Evolutionary conservation across 1,140 invertebrate species (phyloP), one percentile per base, ranked within the genome.

Genomic region (Grapholita molesta): DNA sequence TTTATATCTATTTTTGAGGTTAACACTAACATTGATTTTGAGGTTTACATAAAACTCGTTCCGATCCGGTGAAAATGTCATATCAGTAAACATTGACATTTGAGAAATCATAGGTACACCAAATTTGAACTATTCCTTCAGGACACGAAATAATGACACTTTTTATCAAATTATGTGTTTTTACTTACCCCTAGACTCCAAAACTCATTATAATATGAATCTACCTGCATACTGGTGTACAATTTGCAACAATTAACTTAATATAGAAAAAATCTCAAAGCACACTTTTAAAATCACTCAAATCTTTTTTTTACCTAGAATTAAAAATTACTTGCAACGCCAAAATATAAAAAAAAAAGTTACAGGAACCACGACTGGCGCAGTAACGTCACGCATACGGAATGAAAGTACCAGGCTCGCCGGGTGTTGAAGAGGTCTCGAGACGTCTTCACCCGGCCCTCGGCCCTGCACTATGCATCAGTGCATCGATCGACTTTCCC

Each of bases 401-500:
- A 52, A 55, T 55, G 18, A 73, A 79, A 72, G 64, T 77, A 74
- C 72, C 57, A 74, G 75, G 73, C 42, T 23, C 48, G 18, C 52
- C 72, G 74, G 70, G 55, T 67, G 33, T 38, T 24, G 18, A 42
- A 70, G 72, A 74, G 71, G 33, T 61, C 52, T 35, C 33, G 30
- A 74, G 48, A 48, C 61, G 61, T 64, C 67, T 70, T 21, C 30
- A 48, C 70, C 15, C 84, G 79, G 73, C 74, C 77, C 81, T 76
- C 76, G 28, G 55, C 35, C 74, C 75, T 78, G 72, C 72, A 75
- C 83, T 83, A 76, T 82, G 77, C 78, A n/a, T n/a, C n/a, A 76
- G 38, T 78, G 72, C 79, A 83, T 79, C 82, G 82, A 83, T 86
- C 84, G 68, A 84, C 75, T 85, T 84, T 82, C 78, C 71, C 74